Conservation (phyloP, 2,113 vertebrate genomes). For the Bucco capensis region DNA sequence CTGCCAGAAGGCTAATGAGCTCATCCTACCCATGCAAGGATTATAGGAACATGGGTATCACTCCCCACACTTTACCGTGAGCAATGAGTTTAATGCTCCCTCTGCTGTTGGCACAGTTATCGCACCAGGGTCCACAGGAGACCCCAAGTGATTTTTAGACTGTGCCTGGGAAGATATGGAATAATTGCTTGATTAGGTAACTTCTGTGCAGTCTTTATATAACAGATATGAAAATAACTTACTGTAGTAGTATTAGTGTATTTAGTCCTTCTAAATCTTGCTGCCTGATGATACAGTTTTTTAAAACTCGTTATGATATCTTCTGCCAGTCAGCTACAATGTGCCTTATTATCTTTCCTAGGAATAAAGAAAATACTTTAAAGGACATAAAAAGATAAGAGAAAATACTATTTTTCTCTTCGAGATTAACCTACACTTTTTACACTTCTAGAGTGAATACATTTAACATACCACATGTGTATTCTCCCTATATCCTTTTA, state of each 20-base stretch:
- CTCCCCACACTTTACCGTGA: too few relatives aligned
- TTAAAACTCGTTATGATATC: neutral
- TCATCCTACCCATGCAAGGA: too few relatives aligned
- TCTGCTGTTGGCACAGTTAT: too few relatives aligned
- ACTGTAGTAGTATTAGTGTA: neutral
- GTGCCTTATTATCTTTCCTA: neutral
- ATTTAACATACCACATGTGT: neutral
- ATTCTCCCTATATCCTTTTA: neutral
- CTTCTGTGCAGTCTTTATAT: neutral
- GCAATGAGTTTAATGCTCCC: too few relatives aligned
- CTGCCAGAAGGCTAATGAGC: too few relatives aligned
- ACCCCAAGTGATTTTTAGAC: too few relatives aligned
- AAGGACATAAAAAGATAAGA: neutral
- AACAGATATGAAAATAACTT: neutral
- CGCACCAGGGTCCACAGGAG: too few relatives aligned
- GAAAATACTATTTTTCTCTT: neutral
- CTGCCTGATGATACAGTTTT: neutral
- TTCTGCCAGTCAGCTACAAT: neutral
- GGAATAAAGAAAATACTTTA: neutral
- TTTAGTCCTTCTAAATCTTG: neutral
- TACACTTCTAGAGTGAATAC: neutral
- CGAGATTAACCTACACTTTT: neutral
- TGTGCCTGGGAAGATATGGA: neutral
- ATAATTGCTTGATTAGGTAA: neutral
- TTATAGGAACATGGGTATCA: too few relatives aligned